A percentile compares a stretch with the other conserved stretches of the same genome.
Evolutionary conservation across 2,888 invertebrate genomes (phyloP).

Genomic region (Andrena minutula): DNA sequence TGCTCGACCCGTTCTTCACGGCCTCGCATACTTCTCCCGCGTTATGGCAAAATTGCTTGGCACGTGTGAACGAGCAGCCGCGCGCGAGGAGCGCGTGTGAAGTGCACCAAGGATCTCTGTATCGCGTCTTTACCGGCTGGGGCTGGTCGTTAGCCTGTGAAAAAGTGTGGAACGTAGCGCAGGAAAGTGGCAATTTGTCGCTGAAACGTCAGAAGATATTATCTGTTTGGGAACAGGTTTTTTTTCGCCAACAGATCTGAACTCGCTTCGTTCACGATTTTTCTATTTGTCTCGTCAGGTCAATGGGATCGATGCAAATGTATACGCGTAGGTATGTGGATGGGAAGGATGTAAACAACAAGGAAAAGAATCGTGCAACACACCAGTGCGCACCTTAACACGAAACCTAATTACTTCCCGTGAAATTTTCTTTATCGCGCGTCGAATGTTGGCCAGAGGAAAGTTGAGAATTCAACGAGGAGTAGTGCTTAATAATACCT

Average conservation of each 20-base stretch:
- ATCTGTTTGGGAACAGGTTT: neutral
- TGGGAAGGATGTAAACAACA: too few relatives aligned
- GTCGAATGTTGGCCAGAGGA: neutral
- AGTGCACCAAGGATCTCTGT: conserved; percentile 11
- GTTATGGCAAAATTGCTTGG: conserved; percentile 50
- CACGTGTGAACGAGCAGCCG: conserved; percentile 44
- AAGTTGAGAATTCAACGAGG: too few relatives aligned
- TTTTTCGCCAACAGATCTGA: neutral
- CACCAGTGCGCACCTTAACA: neutral
- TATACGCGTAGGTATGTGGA: too few relatives aligned
- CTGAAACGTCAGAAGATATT: neutral
- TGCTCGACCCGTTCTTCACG: conserved; percentile 25
- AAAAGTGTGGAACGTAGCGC: conserved; percentile 9
- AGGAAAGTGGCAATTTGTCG: conserved; percentile 24
- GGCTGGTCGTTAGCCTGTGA: neutral
- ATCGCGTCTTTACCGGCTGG: neutral
- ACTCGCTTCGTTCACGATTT: neutral
- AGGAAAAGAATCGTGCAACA: neutral
- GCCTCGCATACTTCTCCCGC: conserved; percentile 39
- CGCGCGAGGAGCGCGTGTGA: conserved; percentile 11
- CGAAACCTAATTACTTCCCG: neutral
- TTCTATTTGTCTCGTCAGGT: too few relatives aligned
- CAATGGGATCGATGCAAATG: too few relatives aligned
- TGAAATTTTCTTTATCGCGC: neutral
- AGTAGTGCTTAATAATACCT: neutral